These are phyloP conservation scores for Rhizoglyphus robini DNA, from an alignment of 1,140 invertebrate genomes.

Conservation along the genomic window DNA sequence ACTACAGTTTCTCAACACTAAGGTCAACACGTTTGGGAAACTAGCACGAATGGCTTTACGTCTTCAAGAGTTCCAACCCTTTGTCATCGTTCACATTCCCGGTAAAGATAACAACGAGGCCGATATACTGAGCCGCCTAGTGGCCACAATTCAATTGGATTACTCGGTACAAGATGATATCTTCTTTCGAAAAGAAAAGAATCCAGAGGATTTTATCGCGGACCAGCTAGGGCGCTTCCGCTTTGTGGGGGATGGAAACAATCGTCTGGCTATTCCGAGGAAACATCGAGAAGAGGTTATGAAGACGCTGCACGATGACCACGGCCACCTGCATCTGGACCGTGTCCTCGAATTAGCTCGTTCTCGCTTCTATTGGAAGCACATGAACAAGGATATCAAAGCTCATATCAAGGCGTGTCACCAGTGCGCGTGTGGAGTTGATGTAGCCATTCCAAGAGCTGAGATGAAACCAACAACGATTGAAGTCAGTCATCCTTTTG, in stretches of 20 bases:
- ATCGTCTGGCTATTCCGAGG: background rate
- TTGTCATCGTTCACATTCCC: too few species aligned
- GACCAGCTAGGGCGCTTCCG: too few species aligned
- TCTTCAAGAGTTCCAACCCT: too few species aligned
- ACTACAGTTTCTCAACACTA: too few species aligned
- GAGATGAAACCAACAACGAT: background rate
- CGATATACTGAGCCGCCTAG: too few species aligned
- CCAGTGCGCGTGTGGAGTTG: background rate
- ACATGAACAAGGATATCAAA: background rate
- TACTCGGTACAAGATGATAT: too few species aligned
- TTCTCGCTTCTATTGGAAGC: background rate
- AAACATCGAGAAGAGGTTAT: background rate
- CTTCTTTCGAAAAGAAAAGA: too few species aligned
- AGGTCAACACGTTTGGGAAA: too few species aligned
- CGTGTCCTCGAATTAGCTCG: background rate
- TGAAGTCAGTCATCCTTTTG: background rate
- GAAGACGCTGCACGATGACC: background rate
- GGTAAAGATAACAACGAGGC: too few species aligned
- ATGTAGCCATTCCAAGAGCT: background rate
- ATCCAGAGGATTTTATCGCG: too few species aligned
- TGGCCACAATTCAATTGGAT: too few species aligned
- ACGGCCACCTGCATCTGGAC: background rate
- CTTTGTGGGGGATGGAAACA: background rate
- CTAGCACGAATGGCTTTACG: too few species aligned
- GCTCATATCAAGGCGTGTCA: background rate